These are phyloP conservation scores for Spondyliosoma cantharus DNA, from an alignment of 2,797 vertebrate species.

Conservation along the genomic window DNA sequence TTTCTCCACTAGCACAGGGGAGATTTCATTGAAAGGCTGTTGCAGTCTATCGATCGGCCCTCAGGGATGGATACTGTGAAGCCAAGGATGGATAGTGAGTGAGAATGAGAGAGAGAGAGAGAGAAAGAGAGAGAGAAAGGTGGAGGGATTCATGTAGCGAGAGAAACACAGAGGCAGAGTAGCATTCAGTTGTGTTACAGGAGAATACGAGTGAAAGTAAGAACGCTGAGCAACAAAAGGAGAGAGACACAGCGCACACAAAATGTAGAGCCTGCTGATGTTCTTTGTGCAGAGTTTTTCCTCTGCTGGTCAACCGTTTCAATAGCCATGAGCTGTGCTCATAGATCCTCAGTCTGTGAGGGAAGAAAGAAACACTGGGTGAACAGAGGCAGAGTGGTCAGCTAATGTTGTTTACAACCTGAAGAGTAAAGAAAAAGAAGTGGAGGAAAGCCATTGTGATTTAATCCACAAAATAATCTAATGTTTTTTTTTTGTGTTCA, in stretches of 20 bases:
- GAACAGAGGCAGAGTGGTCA: slow-evolving; percentile 20
- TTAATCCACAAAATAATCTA: neutral
- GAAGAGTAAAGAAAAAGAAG: neutral
- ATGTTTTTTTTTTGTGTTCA: neutral
- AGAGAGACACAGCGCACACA: slow-evolving; percentile 26
- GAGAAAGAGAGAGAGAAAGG: slow-evolving; percentile 22
- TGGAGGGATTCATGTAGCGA: slow-evolving; percentile 49
- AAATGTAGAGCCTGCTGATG: slow-evolving; percentile 35
- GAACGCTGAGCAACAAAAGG: slow-evolving; percentile 49
- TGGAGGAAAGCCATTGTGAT: neutral
- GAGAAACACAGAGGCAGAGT: slow-evolving; percentile 59
- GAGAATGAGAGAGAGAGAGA: neutral
- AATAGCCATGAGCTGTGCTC: slow-evolving; percentile 38
- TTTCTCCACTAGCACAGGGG: slow-evolving; percentile 73
- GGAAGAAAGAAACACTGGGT: slow-evolving; percentile 17
- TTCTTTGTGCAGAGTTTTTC: slow-evolving; percentile 38
- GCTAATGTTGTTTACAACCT: slow-evolving; percentile 13
- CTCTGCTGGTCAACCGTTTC: slow-evolving; percentile 54
- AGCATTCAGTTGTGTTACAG: slow-evolving; percentile 58
- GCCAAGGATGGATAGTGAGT: slow-evolving; percentile 48
- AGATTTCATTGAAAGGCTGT: slow-evolving; percentile 81
- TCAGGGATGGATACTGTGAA: slow-evolving; percentile 75
- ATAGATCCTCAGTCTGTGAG: slow-evolving; percentile 17
- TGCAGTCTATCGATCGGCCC: slow-evolving; percentile 81
- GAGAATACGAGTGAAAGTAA: slow-evolving; percentile 49